Conservation (phyloP, 1,140 invertebrate species). For the Caenorhabditis brenneri region DNA sequence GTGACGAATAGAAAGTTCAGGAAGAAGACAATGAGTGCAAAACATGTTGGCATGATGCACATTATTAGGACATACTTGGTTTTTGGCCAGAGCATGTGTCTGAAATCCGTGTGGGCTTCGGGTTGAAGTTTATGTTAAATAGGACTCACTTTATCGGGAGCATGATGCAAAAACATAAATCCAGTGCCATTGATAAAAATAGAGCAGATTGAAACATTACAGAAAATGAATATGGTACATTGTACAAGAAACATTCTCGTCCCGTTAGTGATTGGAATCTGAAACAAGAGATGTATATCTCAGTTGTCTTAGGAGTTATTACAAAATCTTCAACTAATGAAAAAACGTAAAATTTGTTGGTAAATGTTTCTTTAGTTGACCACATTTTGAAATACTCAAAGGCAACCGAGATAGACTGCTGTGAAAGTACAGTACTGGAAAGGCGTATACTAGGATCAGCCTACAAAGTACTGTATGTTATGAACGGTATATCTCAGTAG, state of each 20-base stretch:
- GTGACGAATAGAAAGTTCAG: constrained; percentile 5
- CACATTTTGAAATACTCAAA: too few species aligned
- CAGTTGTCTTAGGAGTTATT: too few species aligned
- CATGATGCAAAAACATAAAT: constrained; percentile 13
- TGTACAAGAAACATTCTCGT: constrained; percentile 25
- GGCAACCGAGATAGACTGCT: too few species aligned
- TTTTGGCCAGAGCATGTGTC: constrained; percentile 16
- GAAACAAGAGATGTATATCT: too few species aligned
- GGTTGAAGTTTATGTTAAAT: too few species aligned
- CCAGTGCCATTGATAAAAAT: constrained; percentile 13
- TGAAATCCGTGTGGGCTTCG: neutral
- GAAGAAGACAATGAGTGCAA: neutral
- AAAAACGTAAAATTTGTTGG: too few species aligned
- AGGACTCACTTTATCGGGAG: constrained; percentile 12
- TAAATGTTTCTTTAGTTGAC: too few species aligned
- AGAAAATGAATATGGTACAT: neutral
- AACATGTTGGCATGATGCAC: constrained; percentile 29
- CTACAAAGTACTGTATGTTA: too few species aligned
- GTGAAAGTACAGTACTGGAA: too few species aligned
- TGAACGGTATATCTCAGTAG: too few species aligned
- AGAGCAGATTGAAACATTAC: constrained; percentile 3
- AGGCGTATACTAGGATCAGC: too few species aligned
- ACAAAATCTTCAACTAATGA: too few species aligned
- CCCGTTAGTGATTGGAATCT: constrained; percentile 9
- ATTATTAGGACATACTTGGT: constrained; percentile 27